Conservation (phyloP, 2,113 vertebrate genomes). For the Strix uralensis region DNA sequence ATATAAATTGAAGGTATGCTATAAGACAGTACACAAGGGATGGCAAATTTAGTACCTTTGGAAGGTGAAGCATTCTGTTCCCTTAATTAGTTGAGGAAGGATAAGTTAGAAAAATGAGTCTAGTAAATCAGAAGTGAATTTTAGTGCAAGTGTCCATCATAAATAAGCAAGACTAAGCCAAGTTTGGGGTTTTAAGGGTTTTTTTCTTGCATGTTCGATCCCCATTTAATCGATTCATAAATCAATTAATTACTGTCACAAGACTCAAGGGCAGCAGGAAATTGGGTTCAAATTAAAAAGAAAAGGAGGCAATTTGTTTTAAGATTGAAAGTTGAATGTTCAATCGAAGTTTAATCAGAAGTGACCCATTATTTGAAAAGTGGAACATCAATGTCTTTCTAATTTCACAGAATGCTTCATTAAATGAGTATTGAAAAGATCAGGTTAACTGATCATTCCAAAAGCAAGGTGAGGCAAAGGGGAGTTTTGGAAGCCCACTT, state of each 20-base stretch:
- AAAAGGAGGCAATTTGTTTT: constrained; percentile 71
- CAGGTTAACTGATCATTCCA: constrained; percentile 27
- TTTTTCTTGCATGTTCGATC: neutral
- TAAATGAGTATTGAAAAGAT: constrained; percentile 37
- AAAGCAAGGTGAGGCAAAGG: constrained; percentile 1
- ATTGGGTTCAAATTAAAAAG: constrained; percentile 70
- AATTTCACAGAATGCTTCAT: constrained; percentile 65
- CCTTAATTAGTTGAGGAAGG: constrained; percentile 32
- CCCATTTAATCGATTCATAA: constrained; percentile 66
- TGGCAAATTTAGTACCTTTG: constrained; percentile 14
- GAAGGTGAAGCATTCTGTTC: constrained; percentile 29
- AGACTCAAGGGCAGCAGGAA: constrained; percentile 61
- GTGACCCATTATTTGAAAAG: constrained; percentile 70
- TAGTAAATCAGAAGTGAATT: constrained; percentile 39
- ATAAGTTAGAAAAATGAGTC: constrained; percentile 7
- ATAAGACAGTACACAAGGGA: neutral
- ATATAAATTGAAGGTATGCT: neutral
- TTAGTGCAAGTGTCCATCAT: neutral
- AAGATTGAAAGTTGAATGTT: constrained; percentile 68
- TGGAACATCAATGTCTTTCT: constrained; percentile 63
- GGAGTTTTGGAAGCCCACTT: neutral
- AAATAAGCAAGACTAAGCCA: constrained; percentile 38
- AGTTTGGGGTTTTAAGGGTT: neutral
- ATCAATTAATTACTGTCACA: constrained; percentile 72
- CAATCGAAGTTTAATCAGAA: constrained; percentile 76